Percentiles rank a stretch among this genome's conserved stretches.
Evolutionary conservation across 2,797 vertebrate genomes (phyloP).

Genomic region (Notolepis coatsorum): DNA sequence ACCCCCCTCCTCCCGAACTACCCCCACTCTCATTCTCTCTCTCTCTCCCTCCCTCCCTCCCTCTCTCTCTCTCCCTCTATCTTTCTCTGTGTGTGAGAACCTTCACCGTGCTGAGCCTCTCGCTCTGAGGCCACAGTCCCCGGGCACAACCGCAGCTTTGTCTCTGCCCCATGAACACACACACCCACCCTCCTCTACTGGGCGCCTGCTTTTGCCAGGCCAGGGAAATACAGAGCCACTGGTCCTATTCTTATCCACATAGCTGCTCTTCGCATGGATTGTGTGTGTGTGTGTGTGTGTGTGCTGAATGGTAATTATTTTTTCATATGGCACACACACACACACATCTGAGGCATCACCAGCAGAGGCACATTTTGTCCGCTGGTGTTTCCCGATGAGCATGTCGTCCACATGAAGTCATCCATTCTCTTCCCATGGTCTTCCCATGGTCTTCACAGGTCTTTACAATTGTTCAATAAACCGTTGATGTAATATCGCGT

Average conservation of each 20-base stretch:
- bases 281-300: slow-evolving; percentile 18
- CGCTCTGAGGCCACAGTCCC: slow-evolving; percentile 81
- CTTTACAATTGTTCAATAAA: background rate
- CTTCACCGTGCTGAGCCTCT: slow-evolving; percentile 77
- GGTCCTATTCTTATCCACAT: slow-evolving; percentile 77
- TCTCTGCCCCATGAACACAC: slow-evolving; percentile 81
- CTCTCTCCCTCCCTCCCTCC: slow-evolving; percentile 55
- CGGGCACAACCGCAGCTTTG: slow-evolving; percentile 86
- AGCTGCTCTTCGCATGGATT: slow-evolving; percentile 63
- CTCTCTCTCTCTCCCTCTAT: slow-evolving; percentile 51
- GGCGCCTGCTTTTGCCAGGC: slow-evolving; percentile 72
- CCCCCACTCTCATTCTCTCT: slow-evolving; percentile 70
- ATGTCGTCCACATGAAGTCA: background rate
- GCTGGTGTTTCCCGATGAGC: background rate
- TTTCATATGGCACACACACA: slow-evolving; percentile 39
- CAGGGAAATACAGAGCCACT: slow-evolving; percentile 74
- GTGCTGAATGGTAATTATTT: slow-evolving; percentile 56
- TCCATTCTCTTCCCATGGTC: background rate
- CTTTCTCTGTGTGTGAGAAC: slow-evolving; percentile 82
- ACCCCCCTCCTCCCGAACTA: slow-evolving; percentile 53
- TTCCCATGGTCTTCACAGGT: background rate
- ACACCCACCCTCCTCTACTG: slow-evolving; percentile 74
- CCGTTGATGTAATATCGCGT: background rate
- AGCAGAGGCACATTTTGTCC: slow-evolving; percentile 21
- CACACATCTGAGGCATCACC: slow-evolving; percentile 38